Conservation (phyloP, 2,888 invertebrate genomes). For the Eupelmus urozonus region DNA sequence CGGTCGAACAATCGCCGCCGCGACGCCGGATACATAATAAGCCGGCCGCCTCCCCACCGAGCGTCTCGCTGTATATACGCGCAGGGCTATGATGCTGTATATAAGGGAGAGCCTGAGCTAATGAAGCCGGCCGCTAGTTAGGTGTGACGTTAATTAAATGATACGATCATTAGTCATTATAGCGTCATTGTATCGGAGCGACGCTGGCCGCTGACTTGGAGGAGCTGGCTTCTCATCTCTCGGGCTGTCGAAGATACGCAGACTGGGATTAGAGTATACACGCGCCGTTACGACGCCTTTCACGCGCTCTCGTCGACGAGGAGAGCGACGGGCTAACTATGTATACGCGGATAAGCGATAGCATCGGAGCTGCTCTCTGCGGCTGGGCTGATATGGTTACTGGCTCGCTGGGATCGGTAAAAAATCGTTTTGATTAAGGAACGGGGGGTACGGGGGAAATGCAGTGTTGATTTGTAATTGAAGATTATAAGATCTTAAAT, state of each 20-base stretch:
- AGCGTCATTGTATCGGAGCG: slow-evolving; percentile 72
- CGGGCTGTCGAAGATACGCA: slow-evolving; percentile 31
- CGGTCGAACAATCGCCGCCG: slow-evolving; percentile 67
- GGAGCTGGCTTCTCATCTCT: slow-evolving; percentile 25
- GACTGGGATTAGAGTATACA: slow-evolving; percentile 3
- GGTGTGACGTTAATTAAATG: slow-evolving; percentile 77
- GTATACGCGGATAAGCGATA: not conserved
- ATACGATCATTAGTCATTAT: slow-evolving; percentile 77
- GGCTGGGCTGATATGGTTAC: too few relatives aligned
- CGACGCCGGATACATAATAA: slow-evolving; percentile 75
- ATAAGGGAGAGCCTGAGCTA: slow-evolving; percentile 62
- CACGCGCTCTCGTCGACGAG: not conserved
- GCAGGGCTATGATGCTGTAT: not conserved
- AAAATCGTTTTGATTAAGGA: too few relatives aligned
- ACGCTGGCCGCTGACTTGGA: slow-evolving; percentile 23
- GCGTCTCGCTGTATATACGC: not conserved
- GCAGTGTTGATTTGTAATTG: too few relatives aligned
- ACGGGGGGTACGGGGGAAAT: too few relatives aligned
- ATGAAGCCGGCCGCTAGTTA: slow-evolving; percentile 73
- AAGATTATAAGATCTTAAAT: too few relatives aligned
- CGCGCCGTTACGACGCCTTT: slow-evolving; percentile 12
- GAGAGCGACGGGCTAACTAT: not conserved
- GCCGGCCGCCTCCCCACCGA: slow-evolving; percentile 63
- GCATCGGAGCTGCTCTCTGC: too few relatives aligned
- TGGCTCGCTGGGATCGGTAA: too few relatives aligned